phyloP scores from a whole-genome alignment of 2,113 vertebrate genomes.

The Anarrhichthys ocellatus region DNA sequence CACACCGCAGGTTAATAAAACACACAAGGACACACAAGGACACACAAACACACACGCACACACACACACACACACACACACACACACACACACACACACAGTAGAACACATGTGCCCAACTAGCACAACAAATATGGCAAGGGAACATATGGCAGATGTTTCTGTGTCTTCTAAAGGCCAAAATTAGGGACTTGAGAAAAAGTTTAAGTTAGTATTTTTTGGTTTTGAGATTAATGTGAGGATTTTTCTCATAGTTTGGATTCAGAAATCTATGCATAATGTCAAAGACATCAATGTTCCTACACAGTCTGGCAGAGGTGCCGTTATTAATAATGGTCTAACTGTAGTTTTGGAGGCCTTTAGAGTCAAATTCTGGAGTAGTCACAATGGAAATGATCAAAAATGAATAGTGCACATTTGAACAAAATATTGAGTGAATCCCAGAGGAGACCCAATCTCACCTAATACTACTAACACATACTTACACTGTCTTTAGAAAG shows the following conservation, averaged over 20 bases:
- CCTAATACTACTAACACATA: conserved; percentile 49
- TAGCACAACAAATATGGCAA: neutral
- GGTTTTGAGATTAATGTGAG: neutral
- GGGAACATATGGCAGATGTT: neutral
- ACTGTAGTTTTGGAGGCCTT: neutral
- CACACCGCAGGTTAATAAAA: conserved; percentile 91
- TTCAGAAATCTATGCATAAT: neutral
- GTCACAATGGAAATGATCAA: neutral
- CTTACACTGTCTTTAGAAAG: conserved; percentile 6
- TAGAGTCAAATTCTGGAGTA: neutral
- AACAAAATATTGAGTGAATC: neutral
- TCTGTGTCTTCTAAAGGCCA: neutral
- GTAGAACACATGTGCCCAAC: neutral
- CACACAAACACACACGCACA: conserved; percentile 4
- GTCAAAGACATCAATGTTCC: neutral
- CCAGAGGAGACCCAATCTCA: neutral
- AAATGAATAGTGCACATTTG: neutral
- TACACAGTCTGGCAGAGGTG: neutral
- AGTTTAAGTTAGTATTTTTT: neutral
- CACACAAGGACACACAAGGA: neutral
- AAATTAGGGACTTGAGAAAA: neutral
- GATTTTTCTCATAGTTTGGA: neutral
- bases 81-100: conserved; percentile 70
- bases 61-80: conserved; percentile 85
- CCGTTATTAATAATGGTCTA: neutral